Conservation (phyloP, 2,113 vertebrate species). For the Tragulus kanchil region DNA sequence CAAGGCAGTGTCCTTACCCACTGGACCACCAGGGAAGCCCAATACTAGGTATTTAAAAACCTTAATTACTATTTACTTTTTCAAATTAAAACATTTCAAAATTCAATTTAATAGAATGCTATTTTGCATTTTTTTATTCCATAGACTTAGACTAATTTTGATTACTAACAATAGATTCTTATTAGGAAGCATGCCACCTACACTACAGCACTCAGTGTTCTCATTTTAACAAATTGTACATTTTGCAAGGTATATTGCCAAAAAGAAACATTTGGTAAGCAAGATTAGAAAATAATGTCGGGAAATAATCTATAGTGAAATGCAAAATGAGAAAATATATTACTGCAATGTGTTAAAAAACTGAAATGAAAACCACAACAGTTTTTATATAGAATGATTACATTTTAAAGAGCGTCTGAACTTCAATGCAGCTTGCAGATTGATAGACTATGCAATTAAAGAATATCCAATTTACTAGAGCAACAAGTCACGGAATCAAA, state of each 20-base stretch:
- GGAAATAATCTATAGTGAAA: conserved; percentile 56
- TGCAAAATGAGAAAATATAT: conserved; percentile 70
- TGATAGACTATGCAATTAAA: conserved; percentile 73
- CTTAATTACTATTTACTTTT: conserved; percentile 22
- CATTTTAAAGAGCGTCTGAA: conserved; percentile 69
- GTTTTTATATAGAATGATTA: conserved; percentile 65
- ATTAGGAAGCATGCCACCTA: not conserved
- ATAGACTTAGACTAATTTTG: not conserved
- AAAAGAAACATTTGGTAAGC: conserved; percentile 40
- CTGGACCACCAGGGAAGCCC: not conserved
- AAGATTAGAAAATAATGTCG: conserved; percentile 54
- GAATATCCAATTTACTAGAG: conserved; percentile 60
- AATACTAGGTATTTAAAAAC: conserved; percentile 6
- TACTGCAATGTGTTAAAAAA: conserved; percentile 64
- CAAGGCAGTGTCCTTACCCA: too few relatives aligned
- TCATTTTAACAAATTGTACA: not conserved
- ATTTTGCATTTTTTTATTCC: not conserved
- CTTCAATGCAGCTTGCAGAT: conserved; percentile 30
- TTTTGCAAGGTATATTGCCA: not conserved
- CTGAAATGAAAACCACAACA: conserved; percentile 57
- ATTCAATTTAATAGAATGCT: not conserved
- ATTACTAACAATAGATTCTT: not conserved
- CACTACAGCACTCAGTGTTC: not conserved
- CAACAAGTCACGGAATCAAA: conserved; percentile 61
- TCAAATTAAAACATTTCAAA: conserved; percentile 16